Percentiles rank a stretch among this genome's conserved stretches.
Evolutionary conservation across 2,113 vertebrate genomes (phyloP).

Genomic region (Pangasianodon gigas): DNA sequence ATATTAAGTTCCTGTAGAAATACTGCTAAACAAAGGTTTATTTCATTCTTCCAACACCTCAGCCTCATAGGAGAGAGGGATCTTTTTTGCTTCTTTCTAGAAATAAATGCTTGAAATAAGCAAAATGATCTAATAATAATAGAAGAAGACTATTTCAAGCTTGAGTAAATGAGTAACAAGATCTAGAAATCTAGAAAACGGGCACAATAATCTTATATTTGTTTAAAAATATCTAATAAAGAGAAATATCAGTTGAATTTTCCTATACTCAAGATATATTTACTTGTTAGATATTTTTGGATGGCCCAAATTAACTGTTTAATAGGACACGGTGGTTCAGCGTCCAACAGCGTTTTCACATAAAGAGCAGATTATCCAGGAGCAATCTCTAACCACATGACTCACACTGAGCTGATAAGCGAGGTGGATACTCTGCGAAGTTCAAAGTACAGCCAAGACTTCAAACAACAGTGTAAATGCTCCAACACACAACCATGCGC

Average conservation of each 20-base stretch:
- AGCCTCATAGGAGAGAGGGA: neutral
- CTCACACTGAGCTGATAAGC: conserved; percentile 57
- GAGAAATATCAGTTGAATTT: neutral
- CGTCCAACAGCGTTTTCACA: neutral
- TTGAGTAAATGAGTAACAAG: neutral
- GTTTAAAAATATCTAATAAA: neutral
- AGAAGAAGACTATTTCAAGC: neutral
- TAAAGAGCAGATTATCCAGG: conserved; percentile 42
- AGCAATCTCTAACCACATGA: conserved; percentile 7
- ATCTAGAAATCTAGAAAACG: neutral
- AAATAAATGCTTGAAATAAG: neutral
- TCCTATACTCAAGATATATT: neutral
- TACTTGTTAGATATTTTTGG: neutral
- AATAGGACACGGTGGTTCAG: neutral
- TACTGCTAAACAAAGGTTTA: neutral
- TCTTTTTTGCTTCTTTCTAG: neutral
- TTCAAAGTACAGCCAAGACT: conserved; percentile 61
- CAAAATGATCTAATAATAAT: neutral
- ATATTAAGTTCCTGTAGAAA: no score
- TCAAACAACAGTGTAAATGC: neutral
- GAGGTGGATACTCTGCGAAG: conserved; percentile 51
- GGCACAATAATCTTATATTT: neutral
- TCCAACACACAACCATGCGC: conserved; percentile 35
- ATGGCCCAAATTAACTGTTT: neutral
- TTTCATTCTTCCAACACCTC: neutral